Evolutionary conservation across 2,797 vertebrate genomes (phyloP).

Genomic region (Rhabdophis nuchalis): DNA sequence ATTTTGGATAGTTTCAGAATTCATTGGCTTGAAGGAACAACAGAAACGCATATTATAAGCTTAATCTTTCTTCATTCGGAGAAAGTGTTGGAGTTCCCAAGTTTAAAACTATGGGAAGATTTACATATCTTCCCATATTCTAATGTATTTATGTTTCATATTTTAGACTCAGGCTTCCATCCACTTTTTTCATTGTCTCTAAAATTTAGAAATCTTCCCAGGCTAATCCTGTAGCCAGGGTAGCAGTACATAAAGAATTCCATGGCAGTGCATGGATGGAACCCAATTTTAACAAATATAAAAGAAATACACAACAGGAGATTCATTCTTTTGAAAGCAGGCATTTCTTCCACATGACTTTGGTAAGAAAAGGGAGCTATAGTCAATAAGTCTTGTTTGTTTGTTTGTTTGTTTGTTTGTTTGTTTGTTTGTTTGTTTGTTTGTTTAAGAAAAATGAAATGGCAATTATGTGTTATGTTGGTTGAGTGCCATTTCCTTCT

Average conservation of each 20-base stretch:
- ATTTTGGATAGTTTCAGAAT: background rate
- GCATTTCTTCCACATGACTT: background rate
- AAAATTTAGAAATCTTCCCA: background rate
- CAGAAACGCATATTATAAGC: background rate
- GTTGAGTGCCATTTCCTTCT: background rate
- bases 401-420: background rate
- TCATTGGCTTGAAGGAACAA: background rate
- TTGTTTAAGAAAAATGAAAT: background rate
- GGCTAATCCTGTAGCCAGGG: background rate
- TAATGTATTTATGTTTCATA: background rate
- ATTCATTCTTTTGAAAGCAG: background rate
- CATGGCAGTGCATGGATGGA: background rate
- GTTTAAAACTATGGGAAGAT: background rate
- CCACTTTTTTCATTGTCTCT: background rate
- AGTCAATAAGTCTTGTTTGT: background rate
- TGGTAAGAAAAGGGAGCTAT: background rate
- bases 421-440: background rate
- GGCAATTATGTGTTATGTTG: background rate
- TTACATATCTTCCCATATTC: background rate
- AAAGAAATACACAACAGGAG: background rate
- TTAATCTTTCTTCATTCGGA: background rate
- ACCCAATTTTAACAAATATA: background rate
- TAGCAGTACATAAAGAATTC: background rate
- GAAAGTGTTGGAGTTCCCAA: background rate
- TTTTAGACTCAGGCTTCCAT: background rate